Percentiles rank a stretch among this genome's conserved stretches.
These are phyloP conservation scores for Terebella lapidaria DNA, from an alignment of 2,888 invertebrate genomes.

Conservation along the genomic window DNA sequence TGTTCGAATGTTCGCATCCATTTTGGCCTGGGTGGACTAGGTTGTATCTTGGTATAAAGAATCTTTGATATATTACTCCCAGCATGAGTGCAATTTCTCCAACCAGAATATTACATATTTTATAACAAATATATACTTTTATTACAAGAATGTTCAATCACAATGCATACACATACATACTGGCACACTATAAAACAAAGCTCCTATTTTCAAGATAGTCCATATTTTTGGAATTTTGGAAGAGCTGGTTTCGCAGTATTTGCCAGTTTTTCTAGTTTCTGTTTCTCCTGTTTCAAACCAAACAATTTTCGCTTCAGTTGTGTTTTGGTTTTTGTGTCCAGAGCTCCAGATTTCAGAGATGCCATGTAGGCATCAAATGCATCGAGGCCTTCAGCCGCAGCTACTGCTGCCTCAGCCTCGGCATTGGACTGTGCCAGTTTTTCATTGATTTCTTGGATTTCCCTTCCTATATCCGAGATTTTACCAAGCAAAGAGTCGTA, in stretches of 20 bases:
- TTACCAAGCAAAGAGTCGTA: constrained; percentile 55
- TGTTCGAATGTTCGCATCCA: too few relatives aligned
- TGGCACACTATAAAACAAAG: too few relatives aligned
- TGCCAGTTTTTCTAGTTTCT: constrained; percentile 66
- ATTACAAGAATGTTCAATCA: too few relatives aligned
- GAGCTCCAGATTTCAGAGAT: constrained; percentile 51
- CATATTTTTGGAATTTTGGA: background rate
- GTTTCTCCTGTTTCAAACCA: constrained; percentile 66
- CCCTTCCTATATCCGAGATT: too few relatives aligned
- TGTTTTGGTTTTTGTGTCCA: constrained; percentile 54
- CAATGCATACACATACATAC: too few relatives aligned
- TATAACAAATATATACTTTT: too few relatives aligned
- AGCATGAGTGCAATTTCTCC: too few relatives aligned
- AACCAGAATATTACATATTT: too few relatives aligned
- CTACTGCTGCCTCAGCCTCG: background rate
- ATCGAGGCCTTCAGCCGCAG: constrained; percentile 59
- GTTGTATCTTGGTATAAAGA: too few relatives aligned
- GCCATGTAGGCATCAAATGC: constrained; percentile 79
- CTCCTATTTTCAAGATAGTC: too few relatives aligned
- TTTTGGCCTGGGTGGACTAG: too few relatives aligned
- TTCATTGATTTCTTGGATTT: constrained; percentile 62
- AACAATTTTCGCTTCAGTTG: constrained; percentile 59
- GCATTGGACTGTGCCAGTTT: constrained; percentile 51
- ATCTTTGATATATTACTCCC: too few relatives aligned
- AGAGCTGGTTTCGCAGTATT: constrained; percentile 60